These are phyloP conservation scores for Phyllotreta cruciferae DNA, from an alignment of 2,888 invertebrate species.

Conservation along the genomic window DNA sequence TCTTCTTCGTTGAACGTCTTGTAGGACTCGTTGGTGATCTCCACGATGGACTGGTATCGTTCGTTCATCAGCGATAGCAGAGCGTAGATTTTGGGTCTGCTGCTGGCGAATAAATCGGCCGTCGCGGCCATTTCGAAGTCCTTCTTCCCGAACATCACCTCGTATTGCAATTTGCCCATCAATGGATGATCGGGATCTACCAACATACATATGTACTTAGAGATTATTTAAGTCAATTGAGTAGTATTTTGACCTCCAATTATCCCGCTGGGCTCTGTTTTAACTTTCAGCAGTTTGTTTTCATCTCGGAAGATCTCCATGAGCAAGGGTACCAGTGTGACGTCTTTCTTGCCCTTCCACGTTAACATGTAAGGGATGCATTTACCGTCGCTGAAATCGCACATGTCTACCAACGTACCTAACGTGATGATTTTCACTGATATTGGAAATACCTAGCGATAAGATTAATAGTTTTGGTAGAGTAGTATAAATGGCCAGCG, in stretches of 20 bases:
- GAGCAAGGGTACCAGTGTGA: slow-evolving; percentile 56
- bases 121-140: slow-evolving; percentile 39
- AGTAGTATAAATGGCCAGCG: too few species aligned
- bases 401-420: slow-evolving; percentile 58
- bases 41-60: slow-evolving; percentile 51
- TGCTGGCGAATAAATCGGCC: slow-evolving; percentile 48
- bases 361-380: slow-evolving; percentile 59
- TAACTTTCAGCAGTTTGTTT: slow-evolving; percentile 53
- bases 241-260: slow-evolving; percentile 51
- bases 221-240: not conserved
- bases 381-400: slow-evolving; percentile 48
- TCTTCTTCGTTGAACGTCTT: slow-evolving; percentile 51
- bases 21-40: slow-evolving; percentile 57
- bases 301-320: slow-evolving; percentile 59
- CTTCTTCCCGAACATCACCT: slow-evolving; percentile 50
- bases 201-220: too few species aligned
- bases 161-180: slow-evolving; percentile 58
- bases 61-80: slow-evolving; percentile 56
- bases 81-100: slow-evolving; percentile 61
- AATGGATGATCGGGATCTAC: slow-evolving; percentile 57
- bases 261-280: slow-evolving; percentile 52
- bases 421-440: slow-evolving; percentile 57
- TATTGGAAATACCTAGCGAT: slow-evolving; percentile 49
- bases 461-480: slow-evolving; percentile 6
- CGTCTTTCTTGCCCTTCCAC: slow-evolving; percentile 56